These are phyloP conservation scores for Dendrolimus pini DNA, from an alignment of 2,888 invertebrate genomes.

Conservation along the genomic window DNA sequence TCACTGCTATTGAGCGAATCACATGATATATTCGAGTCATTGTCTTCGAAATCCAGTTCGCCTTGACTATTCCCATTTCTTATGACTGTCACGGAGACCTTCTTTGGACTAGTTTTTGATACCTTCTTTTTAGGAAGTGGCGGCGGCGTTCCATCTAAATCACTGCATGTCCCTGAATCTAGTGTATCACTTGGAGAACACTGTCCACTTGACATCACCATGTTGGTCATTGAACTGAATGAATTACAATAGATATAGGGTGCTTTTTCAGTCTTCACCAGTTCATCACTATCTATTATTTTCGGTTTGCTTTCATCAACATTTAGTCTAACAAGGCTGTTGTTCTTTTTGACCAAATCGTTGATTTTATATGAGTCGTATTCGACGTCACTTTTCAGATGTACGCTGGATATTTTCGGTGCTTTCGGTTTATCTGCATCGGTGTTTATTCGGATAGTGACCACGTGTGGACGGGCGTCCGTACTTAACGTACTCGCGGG, in stretches of 20 bases:
- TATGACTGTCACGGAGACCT: conserved; percentile 77
- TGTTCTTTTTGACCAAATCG: conserved; percentile 59
- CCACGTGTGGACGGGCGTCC: conserved; percentile 78
- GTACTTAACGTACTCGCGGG: conserved; percentile 59
- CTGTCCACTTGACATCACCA: conserved; percentile 87
- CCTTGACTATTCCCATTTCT: conserved; percentile 78
- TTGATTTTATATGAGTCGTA: conserved; percentile 57
- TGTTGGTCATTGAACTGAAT: conserved; percentile 69
- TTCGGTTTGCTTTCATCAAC: conserved; percentile 64
- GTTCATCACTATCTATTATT: conserved; percentile 71
- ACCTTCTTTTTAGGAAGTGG: conserved; percentile 82
- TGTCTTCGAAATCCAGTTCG: conserved; percentile 82
- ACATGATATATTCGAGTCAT: conserved; percentile 87
- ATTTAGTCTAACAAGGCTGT: conserved; percentile 78
- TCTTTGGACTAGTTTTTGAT: conserved; percentile 62
- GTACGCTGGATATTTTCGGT: conserved; percentile 68
- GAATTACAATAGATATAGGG: conserved; percentile 80
- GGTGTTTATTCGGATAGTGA: conserved; percentile 83
- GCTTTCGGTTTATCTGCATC: conserved; percentile 70
- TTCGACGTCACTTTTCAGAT: conserved; percentile 65
- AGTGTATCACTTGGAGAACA: conserved; percentile 89
- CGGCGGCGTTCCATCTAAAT: conserved; percentile 85
- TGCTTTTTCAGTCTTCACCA: conserved; percentile 58
- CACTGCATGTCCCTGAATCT: conserved; percentile 91
- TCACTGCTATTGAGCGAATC: conserved; percentile 88